Conservation (phyloP, 1,140 invertebrate species). For the Metopolophium dirhodum region DNA sequence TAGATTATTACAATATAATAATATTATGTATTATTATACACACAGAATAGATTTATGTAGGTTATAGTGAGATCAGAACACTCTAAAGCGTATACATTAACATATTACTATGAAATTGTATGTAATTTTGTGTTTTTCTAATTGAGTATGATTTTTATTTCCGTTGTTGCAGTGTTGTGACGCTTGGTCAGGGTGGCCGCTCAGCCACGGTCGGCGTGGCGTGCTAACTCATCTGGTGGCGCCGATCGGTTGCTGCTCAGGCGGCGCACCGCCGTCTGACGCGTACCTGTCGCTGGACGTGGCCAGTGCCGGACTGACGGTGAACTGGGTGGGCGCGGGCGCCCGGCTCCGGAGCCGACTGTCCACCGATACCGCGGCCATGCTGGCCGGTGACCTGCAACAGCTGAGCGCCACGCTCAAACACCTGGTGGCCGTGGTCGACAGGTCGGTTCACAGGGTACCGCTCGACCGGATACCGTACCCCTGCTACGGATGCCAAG, state of each 20-base stretch:
- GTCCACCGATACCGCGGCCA: constrained; percentile 42
- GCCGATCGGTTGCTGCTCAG: neutral
- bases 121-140: neutral
- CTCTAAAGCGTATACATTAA: neutral
- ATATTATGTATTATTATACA: neutral
- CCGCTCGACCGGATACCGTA: constrained; percentile 48
- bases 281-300: constrained; percentile 51
- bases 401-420: constrained; percentile 49
- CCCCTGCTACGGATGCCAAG: constrained; percentile 34
- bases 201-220: constrained; percentile 31
- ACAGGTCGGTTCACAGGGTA: constrained; percentile 44
- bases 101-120: neutral
- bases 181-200: constrained; percentile 36
- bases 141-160: neutral
- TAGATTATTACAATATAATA: neutral
- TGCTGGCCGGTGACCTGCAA: constrained; percentile 44
- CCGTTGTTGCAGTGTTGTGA: constrained; percentile 18
- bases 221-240: constrained; percentile 37
- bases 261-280: neutral
- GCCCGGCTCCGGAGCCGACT: constrained; percentile 36
- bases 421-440: constrained; percentile 49
- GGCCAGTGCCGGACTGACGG: constrained; percentile 12
- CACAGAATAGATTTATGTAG: neutral
- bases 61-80: neutral
- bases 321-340: constrained; percentile 49